A percentile compares a stretch with the other conserved stretches of the same genome.
These are phyloP conservation scores for Lysandra coridon DNA, from an alignment of 2,888 invertebrate genomes.

Conservation along the genomic window DNA sequence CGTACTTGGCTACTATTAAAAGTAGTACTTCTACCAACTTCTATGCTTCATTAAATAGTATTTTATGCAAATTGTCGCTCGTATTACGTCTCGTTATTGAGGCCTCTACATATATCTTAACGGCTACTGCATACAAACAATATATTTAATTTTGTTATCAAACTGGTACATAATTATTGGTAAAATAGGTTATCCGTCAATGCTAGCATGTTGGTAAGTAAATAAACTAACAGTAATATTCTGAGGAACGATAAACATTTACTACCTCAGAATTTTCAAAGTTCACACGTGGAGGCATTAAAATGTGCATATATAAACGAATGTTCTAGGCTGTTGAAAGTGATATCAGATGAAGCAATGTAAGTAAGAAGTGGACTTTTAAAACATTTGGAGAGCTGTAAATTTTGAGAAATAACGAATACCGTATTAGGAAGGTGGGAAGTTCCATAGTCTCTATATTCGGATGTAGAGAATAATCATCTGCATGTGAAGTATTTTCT, in stretches of 20 bases:
- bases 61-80: background rate
- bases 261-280: background rate
- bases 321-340: background rate
- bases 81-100: conserved; percentile 14
- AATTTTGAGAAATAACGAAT: background rate
- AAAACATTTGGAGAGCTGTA: background rate
- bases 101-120: background rate
- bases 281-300: background rate
- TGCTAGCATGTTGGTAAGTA: background rate
- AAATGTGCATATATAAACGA: background rate
- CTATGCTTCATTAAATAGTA: background rate
- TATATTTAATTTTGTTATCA: conserved; percentile 22
- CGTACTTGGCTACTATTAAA: background rate
- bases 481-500: background rate
- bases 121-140: conserved; percentile 1
- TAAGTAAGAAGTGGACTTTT: background rate
- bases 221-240: background rate
- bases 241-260: background rate
- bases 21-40: background rate
- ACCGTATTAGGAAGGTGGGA: background rate
- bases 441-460: background rate
- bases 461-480: background rate
- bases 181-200: conserved; percentile 29
- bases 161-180: conserved; percentile 20
- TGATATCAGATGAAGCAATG: conserved; percentile 2